phyloP scores from a whole-genome alignment of 2,797 vertebrate species.

The Enteromius afrohamiltoni region DNA sequence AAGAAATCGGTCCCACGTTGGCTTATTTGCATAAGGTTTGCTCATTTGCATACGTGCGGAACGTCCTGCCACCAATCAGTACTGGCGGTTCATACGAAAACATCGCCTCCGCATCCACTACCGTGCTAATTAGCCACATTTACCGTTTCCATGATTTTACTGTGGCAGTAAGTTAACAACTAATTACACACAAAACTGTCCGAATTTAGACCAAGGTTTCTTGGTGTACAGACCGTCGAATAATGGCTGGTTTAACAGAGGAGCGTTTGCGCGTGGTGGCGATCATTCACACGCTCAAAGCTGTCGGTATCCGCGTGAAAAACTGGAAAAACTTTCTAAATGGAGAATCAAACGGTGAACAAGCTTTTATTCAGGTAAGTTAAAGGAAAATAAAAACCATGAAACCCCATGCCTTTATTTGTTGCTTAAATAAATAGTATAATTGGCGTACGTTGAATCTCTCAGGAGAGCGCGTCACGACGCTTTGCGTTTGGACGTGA shows the following conservation, averaged over 20 bases:
- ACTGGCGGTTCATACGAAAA: background rate
- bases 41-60: constrained; percentile 39
- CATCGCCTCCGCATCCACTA: background rate
- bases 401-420: background rate
- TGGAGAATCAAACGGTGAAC: constrained; percentile 30
- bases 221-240: background rate
- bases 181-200: background rate
- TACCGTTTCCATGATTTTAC: constrained; percentile 4
- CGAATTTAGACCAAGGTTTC: background rate
- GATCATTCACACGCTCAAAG: constrained; percentile 63
- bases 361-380: constrained; percentile 44
- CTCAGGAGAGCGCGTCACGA: constrained; percentile 46
- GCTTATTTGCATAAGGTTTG: constrained; percentile 9
- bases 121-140: background rate
- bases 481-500: constrained; percentile 62
- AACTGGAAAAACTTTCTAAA: constrained; percentile 66
- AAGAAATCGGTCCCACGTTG: background rate
- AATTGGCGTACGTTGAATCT: background rate
- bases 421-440: background rate
- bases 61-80: constrained; percentile 22
- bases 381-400: background rate
- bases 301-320: constrained; percentile 63
- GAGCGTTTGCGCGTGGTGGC: constrained; percentile 63
- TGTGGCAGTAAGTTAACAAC: background rate
- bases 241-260: constrained; percentile 54